Evolutionary conservation across 2,113 vertebrate genomes (phyloP), one percentile per base, ranked within the genome.

Genomic region (Caloenas nicobarica): DNA sequence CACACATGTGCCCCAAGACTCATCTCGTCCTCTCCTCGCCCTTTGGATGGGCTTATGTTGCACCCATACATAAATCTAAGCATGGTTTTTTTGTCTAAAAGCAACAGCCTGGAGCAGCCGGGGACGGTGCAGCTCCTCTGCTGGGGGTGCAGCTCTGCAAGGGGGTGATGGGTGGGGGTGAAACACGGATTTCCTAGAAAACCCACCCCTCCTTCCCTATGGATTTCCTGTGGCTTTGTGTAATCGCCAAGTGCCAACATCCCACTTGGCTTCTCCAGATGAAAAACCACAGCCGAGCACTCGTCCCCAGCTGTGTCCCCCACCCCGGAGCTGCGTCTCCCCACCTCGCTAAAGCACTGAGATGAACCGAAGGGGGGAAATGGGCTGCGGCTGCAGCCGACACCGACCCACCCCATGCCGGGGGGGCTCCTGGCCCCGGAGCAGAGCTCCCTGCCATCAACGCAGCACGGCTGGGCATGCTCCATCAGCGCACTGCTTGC

Each of bases 401-500:
- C 74, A 28, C 15, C 1, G 0, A 58, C 28, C 36, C 40, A 25
- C 51, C 31, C 74, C 21, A 0, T 1, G 22, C 44, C 1, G 1
- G 62, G 72, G 72, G 24, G 26, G 33, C 31, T 77, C 38, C 77
- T 8, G 62, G 57, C 77, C 38, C 71, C 31, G 0, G 21, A 80
- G 71, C 88, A 44, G 48, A 83, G 81, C 88, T 64, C 36, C 44
- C 78, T 50, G 2, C 29, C 3, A 2, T 54, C 89, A 65, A 3
- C 70, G 69, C 29, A 1, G 68, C 86, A 0, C 3, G 70, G 28
- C 62, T 80, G 10, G 42, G n/a, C 28, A 0, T 0, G 5, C 25
- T 61, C 70, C 22, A 1, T 19, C 65, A 6, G n/a, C 2, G 3
- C 58, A 9, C 36, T 6, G 34, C 70, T 51, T 2, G 0, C 51